A percentile compares a stretch with the other conserved stretches of the same genome.
These are phyloP conservation scores for Drosophila orosa DNA, from an alignment of 1,140 invertebrate species.

Conservation along the genomic window DNA sequence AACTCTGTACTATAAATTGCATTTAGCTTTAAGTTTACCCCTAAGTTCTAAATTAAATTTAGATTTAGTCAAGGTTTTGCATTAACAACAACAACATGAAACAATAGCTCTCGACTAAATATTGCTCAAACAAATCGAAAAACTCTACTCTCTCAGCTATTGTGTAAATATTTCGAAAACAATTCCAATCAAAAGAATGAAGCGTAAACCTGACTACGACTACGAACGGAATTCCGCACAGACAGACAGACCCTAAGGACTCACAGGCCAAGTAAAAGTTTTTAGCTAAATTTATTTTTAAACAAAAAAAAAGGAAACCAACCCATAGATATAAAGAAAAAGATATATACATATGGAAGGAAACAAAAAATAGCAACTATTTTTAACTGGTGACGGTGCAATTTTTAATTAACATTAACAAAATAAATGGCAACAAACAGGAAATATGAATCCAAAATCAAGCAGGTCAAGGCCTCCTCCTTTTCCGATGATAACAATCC, in stretches of 20 bases:
- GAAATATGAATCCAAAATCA: constrained; percentile 46
- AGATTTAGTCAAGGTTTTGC: constrained; percentile 65
- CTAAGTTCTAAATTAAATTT: constrained; percentile 73
- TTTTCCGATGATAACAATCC: constrained; percentile 49
- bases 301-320: constrained; percentile 38
- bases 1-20: constrained; percentile 78
- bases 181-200: constrained; percentile 62
- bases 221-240: constrained; percentile 33
- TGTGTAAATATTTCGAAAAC: constrained; percentile 75
- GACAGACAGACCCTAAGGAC: constrained; percentile 19
- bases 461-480: constrained; percentile 29
- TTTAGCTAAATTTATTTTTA: constrained; percentile 80
- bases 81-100: constrained; percentile 20
- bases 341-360: constrained; percentile 55
- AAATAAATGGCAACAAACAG: constrained; percentile 46
- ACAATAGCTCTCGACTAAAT: constrained; percentile 59
- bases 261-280: constrained; percentile 79
- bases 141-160: constrained; percentile 61
- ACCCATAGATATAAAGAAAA: constrained; percentile 51
- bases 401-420: constrained; percentile 76
- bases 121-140: constrained; percentile 64
- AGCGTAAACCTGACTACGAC: constrained; percentile 49
- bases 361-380: constrained; percentile 59
- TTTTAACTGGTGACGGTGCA: constrained; percentile 78
- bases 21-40: constrained; percentile 64